Percentiles rank a stretch among this genome's conserved stretches.
phyloP scores from a whole-genome alignment of 2,888 invertebrate species.

The Spodoptera exigua region DNA sequence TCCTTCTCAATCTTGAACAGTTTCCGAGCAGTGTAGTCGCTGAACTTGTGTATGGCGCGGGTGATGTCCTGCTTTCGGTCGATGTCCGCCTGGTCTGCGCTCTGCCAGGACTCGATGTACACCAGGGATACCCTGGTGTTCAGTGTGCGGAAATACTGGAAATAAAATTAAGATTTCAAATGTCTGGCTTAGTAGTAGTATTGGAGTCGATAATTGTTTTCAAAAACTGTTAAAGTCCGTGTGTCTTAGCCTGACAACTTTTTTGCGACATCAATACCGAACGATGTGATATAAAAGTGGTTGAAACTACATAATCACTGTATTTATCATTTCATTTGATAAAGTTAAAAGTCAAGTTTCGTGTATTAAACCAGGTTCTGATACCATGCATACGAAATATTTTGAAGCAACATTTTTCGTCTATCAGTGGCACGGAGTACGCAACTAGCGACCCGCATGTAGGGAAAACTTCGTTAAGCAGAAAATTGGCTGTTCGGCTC shows the following conservation, averaged over 20 bases:
- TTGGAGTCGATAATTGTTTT: too few relatives aligned
- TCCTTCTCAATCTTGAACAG: conserved; percentile 96
- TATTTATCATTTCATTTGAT: too few relatives aligned
- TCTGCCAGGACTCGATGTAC: conserved; percentile 99
- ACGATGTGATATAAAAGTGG: too few relatives aligned
- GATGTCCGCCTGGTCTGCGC: conserved; percentile 95
- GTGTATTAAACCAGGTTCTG: too few relatives aligned
- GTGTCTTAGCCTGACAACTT: too few relatives aligned
- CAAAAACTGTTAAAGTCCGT: too few relatives aligned
- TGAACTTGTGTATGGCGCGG: conserved; percentile 96
- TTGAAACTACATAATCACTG: too few relatives aligned
- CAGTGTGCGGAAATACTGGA: conserved; percentile 96
- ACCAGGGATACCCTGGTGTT: conserved; percentile 98
- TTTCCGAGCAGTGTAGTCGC: conserved; percentile 96
- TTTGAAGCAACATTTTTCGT: neutral
- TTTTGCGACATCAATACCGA: too few relatives aligned
- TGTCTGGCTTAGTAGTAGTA: too few relatives aligned
- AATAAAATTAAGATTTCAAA: neutral
- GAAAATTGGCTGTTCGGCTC: conserved; percentile 37
- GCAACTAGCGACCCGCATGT: conserved; percentile 15
- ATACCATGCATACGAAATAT: too few relatives aligned
- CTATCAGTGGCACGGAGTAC: neutral
- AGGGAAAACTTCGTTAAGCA: conserved; percentile 38
- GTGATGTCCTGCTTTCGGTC: conserved; percentile 96
- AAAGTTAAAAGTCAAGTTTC: too few relatives aligned